Evolutionary conservation across 2,888 invertebrate genomes (phyloP).

Genomic region (Trissoscelio sp.): DNA sequence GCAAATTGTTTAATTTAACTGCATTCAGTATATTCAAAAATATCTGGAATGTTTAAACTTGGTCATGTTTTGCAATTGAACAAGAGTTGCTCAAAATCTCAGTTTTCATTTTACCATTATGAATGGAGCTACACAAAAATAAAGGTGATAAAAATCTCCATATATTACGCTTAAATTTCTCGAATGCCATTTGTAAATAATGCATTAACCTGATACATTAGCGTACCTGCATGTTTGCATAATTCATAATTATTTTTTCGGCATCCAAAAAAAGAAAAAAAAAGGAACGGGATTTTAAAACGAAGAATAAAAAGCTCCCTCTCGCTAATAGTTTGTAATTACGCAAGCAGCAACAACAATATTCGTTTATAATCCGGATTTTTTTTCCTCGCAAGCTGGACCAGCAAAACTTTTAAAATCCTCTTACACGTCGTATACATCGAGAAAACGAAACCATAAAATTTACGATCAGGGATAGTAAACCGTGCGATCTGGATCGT

Average conservation of each 20-base stretch:
- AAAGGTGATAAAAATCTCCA: neutral
- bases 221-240: conserved; percentile 10
- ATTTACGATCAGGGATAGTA: conserved; percentile 43
- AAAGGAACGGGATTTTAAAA: neutral
- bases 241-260: conserved; percentile 20
- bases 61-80: too few relatives aligned
- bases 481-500: conserved; percentile 41
- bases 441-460: conserved; percentile 43
- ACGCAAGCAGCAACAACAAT: conserved; percentile 21
- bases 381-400: neutral
- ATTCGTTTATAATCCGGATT: conserved; percentile 21
- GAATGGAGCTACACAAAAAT: too few relatives aligned
- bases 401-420: conserved; percentile 33
- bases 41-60: neutral
- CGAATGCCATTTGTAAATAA: conserved; percentile 14
- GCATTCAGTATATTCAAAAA: neutral
- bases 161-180: neutral
- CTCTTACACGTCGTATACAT: conserved; percentile 28
- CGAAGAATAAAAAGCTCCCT: conserved; percentile 1
- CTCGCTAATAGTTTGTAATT: conserved; percentile 11
- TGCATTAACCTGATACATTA: conserved; percentile 15
- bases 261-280: neutral
- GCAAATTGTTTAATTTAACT: neutral
- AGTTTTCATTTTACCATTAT: too few relatives aligned
- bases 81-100: too few relatives aligned